phyloP scores from a whole-genome alignment of 1,140 invertebrate genomes.

The Tetragnatha versicolor region DNA sequence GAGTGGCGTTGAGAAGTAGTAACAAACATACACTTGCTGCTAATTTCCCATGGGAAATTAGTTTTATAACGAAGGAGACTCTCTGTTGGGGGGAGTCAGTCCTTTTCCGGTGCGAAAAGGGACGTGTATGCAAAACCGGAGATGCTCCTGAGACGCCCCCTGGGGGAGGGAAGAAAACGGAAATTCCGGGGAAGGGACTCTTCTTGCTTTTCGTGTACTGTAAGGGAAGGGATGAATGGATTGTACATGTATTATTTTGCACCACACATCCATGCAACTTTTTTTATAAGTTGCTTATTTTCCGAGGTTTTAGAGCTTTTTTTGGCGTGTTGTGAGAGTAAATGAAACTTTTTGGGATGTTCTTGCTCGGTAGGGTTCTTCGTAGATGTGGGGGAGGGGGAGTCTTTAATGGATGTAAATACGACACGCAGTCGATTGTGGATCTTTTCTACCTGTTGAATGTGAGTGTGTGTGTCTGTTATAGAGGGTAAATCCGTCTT shows the following conservation, averaged over 20 bases:
- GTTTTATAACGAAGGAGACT: slow-evolving; percentile 55
- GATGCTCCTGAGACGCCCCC: slow-evolving; percentile 50
- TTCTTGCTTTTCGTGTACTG: not conserved
- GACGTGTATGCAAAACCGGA: slow-evolving; percentile 51
- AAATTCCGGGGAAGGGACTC: slow-evolving; percentile 37
- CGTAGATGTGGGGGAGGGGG: no score
- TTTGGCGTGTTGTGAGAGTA: no score
- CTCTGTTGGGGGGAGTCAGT: slow-evolving; percentile 27
- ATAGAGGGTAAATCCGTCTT: no score
- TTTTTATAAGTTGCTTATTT: no score
- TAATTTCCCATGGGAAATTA: slow-evolving; percentile 55
- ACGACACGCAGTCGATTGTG: no score
- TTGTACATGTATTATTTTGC: slow-evolving; percentile 8
- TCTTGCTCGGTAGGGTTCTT: no score
- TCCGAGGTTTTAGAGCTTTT: no score
- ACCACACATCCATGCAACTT: no score
- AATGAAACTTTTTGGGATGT: no score
- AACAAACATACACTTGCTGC: slow-evolving; percentile 54
- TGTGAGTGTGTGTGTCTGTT: no score
- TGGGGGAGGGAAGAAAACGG: slow-evolving; percentile 29
- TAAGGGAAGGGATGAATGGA: not conserved
- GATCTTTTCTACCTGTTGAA: no score
- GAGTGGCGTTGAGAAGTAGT: slow-evolving; percentile 26
- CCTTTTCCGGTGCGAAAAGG: slow-evolving; percentile 51
- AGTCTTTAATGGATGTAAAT: no score